Conservation (phyloP, 1,140 invertebrate genomes). For the Dendrolimus kikuchii region DNA sequence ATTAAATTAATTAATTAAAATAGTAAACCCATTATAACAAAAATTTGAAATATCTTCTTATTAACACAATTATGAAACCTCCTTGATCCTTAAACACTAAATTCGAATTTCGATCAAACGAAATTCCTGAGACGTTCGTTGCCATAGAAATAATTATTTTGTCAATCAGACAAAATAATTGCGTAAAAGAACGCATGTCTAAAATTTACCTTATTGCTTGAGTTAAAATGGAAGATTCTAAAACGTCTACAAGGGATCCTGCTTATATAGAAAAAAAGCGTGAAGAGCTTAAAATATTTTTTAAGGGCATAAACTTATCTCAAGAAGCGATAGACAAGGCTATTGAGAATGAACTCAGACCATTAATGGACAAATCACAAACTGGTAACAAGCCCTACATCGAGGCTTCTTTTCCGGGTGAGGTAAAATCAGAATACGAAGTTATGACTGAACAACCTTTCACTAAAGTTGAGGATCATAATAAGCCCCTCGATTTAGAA, state of each 20-base stretch:
- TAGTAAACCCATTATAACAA: not conserved
- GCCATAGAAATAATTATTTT: constrained; percentile 20
- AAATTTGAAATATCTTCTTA: not conserved
- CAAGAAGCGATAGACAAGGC: constrained; percentile 38
- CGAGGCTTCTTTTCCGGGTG: constrained; percentile 31
- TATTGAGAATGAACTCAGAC: constrained; percentile 56
- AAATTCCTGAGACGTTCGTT: constrained; percentile 11
- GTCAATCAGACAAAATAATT: constrained; percentile 12
- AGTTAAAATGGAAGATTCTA: constrained; percentile 15
- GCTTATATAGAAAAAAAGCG: constrained; percentile 41
- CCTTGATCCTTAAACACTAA: not conserved
- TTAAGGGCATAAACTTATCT: constrained; percentile 42
- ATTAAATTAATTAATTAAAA: constrained; percentile 3
- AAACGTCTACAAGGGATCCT: constrained; percentile 5
- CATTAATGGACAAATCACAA: constrained; percentile 18
- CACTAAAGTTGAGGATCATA: constrained; percentile 42
- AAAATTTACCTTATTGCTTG: too few species aligned
- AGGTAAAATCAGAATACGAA: constrained; percentile 53
- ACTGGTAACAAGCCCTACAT: constrained; percentile 38
- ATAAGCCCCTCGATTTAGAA: constrained; percentile 35
- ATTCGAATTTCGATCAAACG: constrained; percentile 26
- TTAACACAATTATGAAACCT: not conserved
- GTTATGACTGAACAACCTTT: constrained; percentile 64
- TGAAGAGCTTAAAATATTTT: constrained; percentile 43
- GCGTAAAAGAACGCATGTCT: not conserved